Conservation (phyloP, 2,888 invertebrate genomes). For the Chromoteleia sp. region DNA sequence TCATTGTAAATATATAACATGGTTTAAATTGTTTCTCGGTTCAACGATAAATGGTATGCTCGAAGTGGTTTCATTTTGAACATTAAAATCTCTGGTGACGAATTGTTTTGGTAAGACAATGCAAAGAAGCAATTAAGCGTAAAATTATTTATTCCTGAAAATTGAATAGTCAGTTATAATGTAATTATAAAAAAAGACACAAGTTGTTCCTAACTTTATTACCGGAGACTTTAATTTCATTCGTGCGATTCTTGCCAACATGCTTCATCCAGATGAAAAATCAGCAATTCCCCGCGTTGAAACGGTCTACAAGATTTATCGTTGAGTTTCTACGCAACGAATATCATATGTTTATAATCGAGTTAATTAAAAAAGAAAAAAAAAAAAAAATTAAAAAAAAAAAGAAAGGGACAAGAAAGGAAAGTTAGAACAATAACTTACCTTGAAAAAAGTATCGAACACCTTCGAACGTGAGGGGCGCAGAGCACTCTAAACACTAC, state of each 20-base stretch:
- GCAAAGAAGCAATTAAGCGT: background rate
- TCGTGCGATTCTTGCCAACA: background rate
- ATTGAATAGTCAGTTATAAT: background rate
- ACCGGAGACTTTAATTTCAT: slow-evolving; percentile 19
- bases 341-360: slow-evolving; percentile 52
- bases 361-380: slow-evolving; percentile 15
- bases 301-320: slow-evolving; percentile 49
- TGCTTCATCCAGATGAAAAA: slow-evolving; percentile 58
- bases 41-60: too few species aligned
- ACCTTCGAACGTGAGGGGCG: too few species aligned
- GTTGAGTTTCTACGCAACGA: slow-evolving; percentile 59
- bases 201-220: background rate
- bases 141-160: slow-evolving; percentile 3
- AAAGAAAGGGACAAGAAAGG: slow-evolving; percentile 8
- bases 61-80: background rate
- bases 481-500: too few species aligned
- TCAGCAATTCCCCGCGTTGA: slow-evolving; percentile 23
- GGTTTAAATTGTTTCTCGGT: slow-evolving; percentile 12
- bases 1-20: slow-evolving; percentile 42
- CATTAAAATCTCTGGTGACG: slow-evolving; percentile 29
- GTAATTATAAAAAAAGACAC: slow-evolving; percentile 16
- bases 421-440: too few species aligned
- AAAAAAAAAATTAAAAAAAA: background rate
- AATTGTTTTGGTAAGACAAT: background rate
- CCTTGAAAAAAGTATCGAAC: slow-evolving; percentile 14